Evolutionary conservation across 2,888 invertebrate genomes (phyloP), one percentile per base, ranked within the genome.

Genomic region (Mythimna albipuncta): DNA sequence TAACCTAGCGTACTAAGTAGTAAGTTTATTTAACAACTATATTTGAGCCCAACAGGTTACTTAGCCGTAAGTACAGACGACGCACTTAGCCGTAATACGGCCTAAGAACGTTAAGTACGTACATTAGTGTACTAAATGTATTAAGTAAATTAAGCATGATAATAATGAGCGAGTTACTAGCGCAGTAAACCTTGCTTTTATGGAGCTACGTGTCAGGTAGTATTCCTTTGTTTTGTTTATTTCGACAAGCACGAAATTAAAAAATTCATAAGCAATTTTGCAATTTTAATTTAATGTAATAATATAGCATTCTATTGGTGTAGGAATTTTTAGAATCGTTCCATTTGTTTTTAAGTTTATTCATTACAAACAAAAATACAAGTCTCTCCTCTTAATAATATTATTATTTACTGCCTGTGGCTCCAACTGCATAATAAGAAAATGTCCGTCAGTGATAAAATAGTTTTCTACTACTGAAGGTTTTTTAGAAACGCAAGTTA

Each of bases 141-240:
- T 66, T 64, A 54, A 64, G 54, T 82, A 58, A 52, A 82, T 72
- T 58, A 58, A 66, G 57, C 61, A 41, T 59, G 64, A 65, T 82
- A 35, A 67, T 69, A 67, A 78, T 50, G 54, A 54, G 59, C 52
- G 21, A 68, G 58, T 52, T 52, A 55, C 57, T 41, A 26, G 50
- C 6, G 32, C 32, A 58, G n/a, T 81, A 52, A 62, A 70, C 50
- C 47, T 62, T 44, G 50, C 32, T 69, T 73, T 78, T 77, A 64
- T 38, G 21, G 6, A 10, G 13, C n/a, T 62, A 52, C 44, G 69
- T 57, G 62, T 74, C 55, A 52, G 19, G 13, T 58, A n/a, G 58
- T 26, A 77, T 41, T 54, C 38, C 5, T 61, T 54, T 26, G 35
- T 72, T 64, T n/a, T 11, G 32, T 67, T 50, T 62, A 41, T 64